These are phyloP conservation scores for Sebastes itinus DNA, from an alignment of 2,797 vertebrate genomes.

Conservation along the genomic window DNA sequence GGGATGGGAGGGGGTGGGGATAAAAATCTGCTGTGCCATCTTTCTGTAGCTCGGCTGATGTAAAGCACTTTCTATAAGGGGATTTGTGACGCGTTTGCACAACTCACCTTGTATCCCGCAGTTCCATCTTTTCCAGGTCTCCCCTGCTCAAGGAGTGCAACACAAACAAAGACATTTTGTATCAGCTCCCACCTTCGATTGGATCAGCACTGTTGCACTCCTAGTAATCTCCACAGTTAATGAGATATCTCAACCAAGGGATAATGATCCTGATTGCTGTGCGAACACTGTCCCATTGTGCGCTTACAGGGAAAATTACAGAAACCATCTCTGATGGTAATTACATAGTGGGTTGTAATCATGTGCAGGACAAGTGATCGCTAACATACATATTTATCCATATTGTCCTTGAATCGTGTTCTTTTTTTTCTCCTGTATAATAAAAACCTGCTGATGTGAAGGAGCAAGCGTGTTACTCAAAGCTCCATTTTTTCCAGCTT, in stretches of 20 bases:
- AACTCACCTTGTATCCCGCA: constrained; percentile 92
- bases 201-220: constrained; percentile 78
- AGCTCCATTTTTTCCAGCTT: neutral
- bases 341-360: constrained; percentile 72
- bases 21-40: constrained; percentile 79
- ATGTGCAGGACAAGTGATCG: constrained; percentile 54
- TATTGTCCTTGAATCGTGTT: constrained; percentile 59
- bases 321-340: constrained; percentile 77
- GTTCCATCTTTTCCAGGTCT: constrained; percentile 94
- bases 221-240: constrained; percentile 79
- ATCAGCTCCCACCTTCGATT: constrained; percentile 76
- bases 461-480: neutral
- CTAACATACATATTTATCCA: constrained; percentile 51
- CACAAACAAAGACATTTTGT: constrained; percentile 77
- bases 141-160: constrained; percentile 85
- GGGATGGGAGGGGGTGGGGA: neutral
- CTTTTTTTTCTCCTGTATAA: neutral
- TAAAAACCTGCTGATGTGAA: neutral
- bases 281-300: constrained; percentile 75
- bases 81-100: constrained; percentile 53
- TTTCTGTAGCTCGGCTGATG: constrained; percentile 65
- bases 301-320: constrained; percentile 74
- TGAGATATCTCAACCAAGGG: constrained; percentile 77
- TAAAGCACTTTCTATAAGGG: constrained; percentile 74
- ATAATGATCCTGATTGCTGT: constrained; percentile 79